Base-by-base conservation (phyloP, 2,113 vertebrate species). In the Pyrgilauda ruficollis region DNA sequence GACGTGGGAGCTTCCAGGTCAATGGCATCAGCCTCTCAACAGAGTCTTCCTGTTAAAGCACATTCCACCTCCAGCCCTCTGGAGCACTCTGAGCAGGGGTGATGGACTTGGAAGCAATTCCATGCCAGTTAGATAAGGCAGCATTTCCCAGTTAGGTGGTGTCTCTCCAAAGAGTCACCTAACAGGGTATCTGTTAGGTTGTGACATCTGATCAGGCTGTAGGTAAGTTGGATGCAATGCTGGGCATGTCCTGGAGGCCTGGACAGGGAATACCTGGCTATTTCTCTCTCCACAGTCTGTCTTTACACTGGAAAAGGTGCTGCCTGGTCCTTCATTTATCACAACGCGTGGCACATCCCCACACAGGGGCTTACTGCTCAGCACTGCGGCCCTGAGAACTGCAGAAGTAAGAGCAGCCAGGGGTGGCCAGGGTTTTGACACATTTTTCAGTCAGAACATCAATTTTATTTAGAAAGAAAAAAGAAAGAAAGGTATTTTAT, bases 131-230 rank as follows among this genome's bases (percentile, higher is more conserved):
- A 69, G 41, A 22, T 7, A 6, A 53, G 19, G 21, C 49, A 68
- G 39, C 7, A 3, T 44, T 87, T 66, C 23, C 9, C 2, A 30
- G 3, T 19, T 26, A 11, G 39, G 3, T 11, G 24, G 23, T 19
- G 13, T 41, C 7, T 47, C 61, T 67, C 33, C 0, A 0, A 64
- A 33, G 47, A 64, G 6, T 68, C 52, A 41, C 41, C 41, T 41
- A 41, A 41, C 79, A 30, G 75, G 37, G 46, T 31, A 3, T 8
- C 70, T 2, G 0, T 31, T n/a, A 19, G 72, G 55, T 49, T 0
- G 0, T 21, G 35, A 27, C 19, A 37, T 31, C 15, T 1, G 1
- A 11, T 14, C 7, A 39, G 80, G 16, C 21, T 59, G 55, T 1
- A 5, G 47, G 37, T 7, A 24, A 1, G 3, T 4, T 0, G 47